Base-by-base conservation (phyloP, 1,140 invertebrate species). In the Eufriesea mexicana region DNA sequence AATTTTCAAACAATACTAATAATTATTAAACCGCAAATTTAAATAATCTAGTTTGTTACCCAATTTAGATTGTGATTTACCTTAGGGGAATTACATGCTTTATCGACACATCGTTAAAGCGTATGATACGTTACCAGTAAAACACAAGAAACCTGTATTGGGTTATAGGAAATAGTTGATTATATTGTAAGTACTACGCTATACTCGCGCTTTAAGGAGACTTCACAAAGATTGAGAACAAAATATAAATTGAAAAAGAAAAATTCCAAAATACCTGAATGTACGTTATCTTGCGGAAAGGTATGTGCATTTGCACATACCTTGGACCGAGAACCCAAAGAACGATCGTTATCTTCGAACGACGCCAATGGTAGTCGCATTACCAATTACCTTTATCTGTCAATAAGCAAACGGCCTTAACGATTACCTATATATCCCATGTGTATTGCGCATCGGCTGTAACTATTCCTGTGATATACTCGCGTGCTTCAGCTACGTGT, bases 381-480 rank as follows among this genome's bases (percentile, higher is more conserved):
- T 72, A 64, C 72, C 72, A 79, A 86, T 87, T 87, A 86, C 67
- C 16, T 87, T 80, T 87, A 86, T 77, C 62, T 80, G 70, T 80
- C 81, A 87, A 84, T 84, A 86, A 87, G 85, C 66, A 70, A 77
- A 80, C 49, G 61, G 59, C 61, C 62, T 62, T 71, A 64, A 62
- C 61, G 59, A 86, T 87, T 71, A 64, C 45, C 54, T 59, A 25
- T 77, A 49, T 76, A 62, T 45, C 28, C 9, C 57, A 67, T 54
- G 59, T 66, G 55, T 64, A 73, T 67, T 64, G 70, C 72, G 57
- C 28, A 57, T 14, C 49, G 66, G 76, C 42, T n/a, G 71, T 49
- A 62, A 74, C 59, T 84, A 71, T 86, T 75, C 57, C 75, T 74
- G 72, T 76, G 54, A 78, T 79, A 64, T 78, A 73, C 57, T 59